These are phyloP conservation scores for Ceratina australensis DNA, from an alignment of 1,140 invertebrate genomes.

Conservation along the genomic window DNA sequence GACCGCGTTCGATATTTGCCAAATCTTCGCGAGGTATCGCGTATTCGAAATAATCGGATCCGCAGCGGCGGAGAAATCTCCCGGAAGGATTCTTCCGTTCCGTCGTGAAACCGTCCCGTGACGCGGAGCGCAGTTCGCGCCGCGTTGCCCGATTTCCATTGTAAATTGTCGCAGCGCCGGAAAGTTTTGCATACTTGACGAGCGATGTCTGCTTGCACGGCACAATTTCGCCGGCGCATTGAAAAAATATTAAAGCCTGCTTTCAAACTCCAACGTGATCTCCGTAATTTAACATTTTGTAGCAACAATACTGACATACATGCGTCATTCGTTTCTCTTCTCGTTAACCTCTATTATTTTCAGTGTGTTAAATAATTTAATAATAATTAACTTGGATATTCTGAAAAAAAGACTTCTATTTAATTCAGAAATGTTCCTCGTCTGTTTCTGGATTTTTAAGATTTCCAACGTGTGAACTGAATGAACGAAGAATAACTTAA, in stretches of 20 bases:
- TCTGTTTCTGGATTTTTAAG: too few relatives aligned
- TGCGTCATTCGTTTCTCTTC: too few relatives aligned
- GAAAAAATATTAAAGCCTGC: slow-evolving; percentile 14
- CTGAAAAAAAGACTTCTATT: too few relatives aligned
- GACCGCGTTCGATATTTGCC: neutral
- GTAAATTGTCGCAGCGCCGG: slow-evolving; percentile 54
- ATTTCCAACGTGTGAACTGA: too few relatives aligned
- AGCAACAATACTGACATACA: too few relatives aligned
- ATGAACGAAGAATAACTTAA: too few relatives aligned
- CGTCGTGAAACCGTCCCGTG: neutral
- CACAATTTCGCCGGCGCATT: neutral
- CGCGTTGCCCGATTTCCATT: slow-evolving; percentile 51
- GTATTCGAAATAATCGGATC: slow-evolving; percentile 36
- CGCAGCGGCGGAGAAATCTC: slow-evolving; percentile 12
- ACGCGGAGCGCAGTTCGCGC: slow-evolving; percentile 12
- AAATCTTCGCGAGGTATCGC: slow-evolving; percentile 19
- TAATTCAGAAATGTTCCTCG: too few relatives aligned
- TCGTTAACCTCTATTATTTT: too few relatives aligned
- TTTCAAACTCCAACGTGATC: too few relatives aligned
- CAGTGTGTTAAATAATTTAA: too few relatives aligned
- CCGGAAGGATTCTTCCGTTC: slow-evolving; percentile 10
- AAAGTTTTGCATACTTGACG: slow-evolving; percentile 63
- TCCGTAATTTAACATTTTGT: too few relatives aligned
- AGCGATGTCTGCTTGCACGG: slow-evolving; percentile 26
- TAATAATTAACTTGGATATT: too few relatives aligned